Evolutionary conservation across 2,888 invertebrate genomes (phyloP).

Genomic region (Drosophila falleni): DNA sequence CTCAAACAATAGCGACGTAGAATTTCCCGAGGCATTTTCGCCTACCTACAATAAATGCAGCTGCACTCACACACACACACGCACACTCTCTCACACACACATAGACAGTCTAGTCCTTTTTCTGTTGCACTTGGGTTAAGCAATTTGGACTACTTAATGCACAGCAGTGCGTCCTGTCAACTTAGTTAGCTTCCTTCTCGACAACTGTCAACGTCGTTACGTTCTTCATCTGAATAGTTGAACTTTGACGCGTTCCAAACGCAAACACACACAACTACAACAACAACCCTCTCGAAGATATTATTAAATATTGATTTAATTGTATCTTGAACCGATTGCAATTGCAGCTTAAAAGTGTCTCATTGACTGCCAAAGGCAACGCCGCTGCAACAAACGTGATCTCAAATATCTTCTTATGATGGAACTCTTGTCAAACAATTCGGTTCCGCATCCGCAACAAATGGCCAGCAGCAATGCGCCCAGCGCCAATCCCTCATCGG

Average conservation of each 20-base stretch:
- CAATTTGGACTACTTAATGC: slow-evolving; percentile 73
- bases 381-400: slow-evolving; percentile 62
- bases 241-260: slow-evolving; percentile 66
- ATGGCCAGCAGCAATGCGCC: slow-evolving; percentile 76
- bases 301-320: slow-evolving; percentile 3
- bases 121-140: slow-evolving; percentile 14
- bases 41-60: slow-evolving; percentile 51
- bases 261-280: too few relatives aligned
- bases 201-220: slow-evolving; percentile 66
- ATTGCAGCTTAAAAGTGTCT: slow-evolving; percentile 63
- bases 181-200: slow-evolving; percentile 68
- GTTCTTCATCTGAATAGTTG: slow-evolving; percentile 9
- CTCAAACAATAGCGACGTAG: slow-evolving; percentile 42
- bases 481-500: slow-evolving; percentile 39
- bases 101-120: slow-evolving; percentile 33
- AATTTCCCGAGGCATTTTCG: slow-evolving; percentile 48
- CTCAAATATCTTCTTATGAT: slow-evolving; percentile 76
- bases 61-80: slow-evolving; percentile 20
- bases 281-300: not conserved
- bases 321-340: slow-evolving; percentile 1
- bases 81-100: slow-evolving; percentile 12
- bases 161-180: slow-evolving; percentile 41
- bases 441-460: slow-evolving; percentile 77
- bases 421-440: slow-evolving; percentile 83
- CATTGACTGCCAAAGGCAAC: slow-evolving; percentile 62